These are phyloP conservation scores for Mamestra brassicae DNA, from an alignment of 2,888 invertebrate genomes.

Conservation along the genomic window DNA sequence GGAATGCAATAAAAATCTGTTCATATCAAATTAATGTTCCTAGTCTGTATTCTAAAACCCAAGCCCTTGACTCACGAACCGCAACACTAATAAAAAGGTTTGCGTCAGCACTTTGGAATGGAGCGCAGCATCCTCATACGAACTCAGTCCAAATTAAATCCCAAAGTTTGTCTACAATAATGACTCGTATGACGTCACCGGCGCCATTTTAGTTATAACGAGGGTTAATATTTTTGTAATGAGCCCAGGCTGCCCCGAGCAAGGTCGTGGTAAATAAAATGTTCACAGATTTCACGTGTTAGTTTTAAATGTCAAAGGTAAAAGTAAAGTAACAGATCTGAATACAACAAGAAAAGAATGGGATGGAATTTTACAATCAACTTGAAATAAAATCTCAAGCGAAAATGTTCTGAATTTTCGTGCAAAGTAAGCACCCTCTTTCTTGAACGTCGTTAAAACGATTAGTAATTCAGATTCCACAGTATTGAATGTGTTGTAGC, in stretches of 20 bases:
- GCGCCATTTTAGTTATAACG: conserved; percentile 42
- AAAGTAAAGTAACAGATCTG: not conserved
- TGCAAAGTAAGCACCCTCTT: not conserved
- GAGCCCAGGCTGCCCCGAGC: conserved; percentile 28
- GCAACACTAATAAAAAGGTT: conserved; percentile 36
- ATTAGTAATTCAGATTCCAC: conserved; percentile 9
- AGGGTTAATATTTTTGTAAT: conserved; percentile 61
- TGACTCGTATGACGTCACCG: conserved; percentile 33
- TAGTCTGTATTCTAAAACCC: conserved; percentile 12
- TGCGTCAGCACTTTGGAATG: conserved; percentile 43
- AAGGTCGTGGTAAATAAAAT: conserved; percentile 36
- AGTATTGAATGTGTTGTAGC: conserved; percentile 8
- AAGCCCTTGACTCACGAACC: conserved; percentile 29
- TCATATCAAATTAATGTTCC: conserved; percentile 18
- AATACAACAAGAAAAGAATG: not conserved
- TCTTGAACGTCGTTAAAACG: conserved; percentile 27
- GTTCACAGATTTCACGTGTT: conserved; percentile 29
- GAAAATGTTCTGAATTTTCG: not conserved
- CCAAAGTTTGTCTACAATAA: conserved; percentile 28
- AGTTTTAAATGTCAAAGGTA: conserved; percentile 46
- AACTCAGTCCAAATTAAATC: conserved; percentile 20
- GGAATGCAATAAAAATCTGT: conserved; percentile 1
- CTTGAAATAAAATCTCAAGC: not conserved
- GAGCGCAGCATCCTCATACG: conserved; percentile 17
- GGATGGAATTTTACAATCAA: not conserved